A percentile compares a stretch with the other conserved stretches of the same genome.
Evolutionary conservation across 2,888 invertebrate species (phyloP).

Genomic region (Drosophila anomelani): DNA sequence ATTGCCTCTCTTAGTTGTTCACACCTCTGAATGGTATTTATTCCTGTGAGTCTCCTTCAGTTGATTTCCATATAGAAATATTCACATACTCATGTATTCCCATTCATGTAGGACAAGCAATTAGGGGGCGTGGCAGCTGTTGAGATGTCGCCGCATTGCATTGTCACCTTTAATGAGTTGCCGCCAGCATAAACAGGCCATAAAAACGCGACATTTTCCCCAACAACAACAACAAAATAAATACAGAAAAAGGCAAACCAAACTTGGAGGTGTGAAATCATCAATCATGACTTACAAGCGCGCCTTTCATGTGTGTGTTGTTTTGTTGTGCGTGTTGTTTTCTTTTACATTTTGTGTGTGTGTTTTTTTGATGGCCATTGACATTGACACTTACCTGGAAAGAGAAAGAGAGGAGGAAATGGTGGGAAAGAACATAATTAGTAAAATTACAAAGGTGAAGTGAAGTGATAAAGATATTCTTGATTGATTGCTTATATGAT

Average conservation of each 20-base stretch:
- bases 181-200: slow-evolving; percentile 73
- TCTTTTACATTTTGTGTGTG: slow-evolving; percentile 14
- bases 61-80: slow-evolving; percentile 6
- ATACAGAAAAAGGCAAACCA: slow-evolving; percentile 10
- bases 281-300: slow-evolving; percentile 44
- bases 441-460: not conserved
- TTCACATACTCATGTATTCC: not conserved
- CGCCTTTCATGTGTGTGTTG: slow-evolving; percentile 47
- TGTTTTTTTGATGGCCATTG: slow-evolving; percentile 26
- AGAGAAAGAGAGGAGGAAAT: slow-evolving; percentile 1
- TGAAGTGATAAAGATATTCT: not conserved
- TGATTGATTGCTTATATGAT: slow-evolving; percentile 1
- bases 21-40: slow-evolving; percentile 51
- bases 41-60: not conserved
- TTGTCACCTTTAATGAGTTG: slow-evolving; percentile 77
- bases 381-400: slow-evolving; percentile 65
- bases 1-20: slow-evolving; percentile 63
- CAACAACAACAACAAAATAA: not conserved
- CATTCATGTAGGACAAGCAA: slow-evolving; percentile 29
- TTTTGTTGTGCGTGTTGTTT: slow-evolving; percentile 48
- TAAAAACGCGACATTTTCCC: slow-evolving; percentile 59
- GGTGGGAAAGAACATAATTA: slow-evolving; percentile 39
- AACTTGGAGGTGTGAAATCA: slow-evolving; percentile 60
- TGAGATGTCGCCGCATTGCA: slow-evolving; percentile 61
- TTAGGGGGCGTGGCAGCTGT: slow-evolving; percentile 38